These are phyloP conservation scores for Tamandua tetradactyla DNA, from an alignment of 2,797 vertebrate species.

Conservation along the genomic window DNA sequence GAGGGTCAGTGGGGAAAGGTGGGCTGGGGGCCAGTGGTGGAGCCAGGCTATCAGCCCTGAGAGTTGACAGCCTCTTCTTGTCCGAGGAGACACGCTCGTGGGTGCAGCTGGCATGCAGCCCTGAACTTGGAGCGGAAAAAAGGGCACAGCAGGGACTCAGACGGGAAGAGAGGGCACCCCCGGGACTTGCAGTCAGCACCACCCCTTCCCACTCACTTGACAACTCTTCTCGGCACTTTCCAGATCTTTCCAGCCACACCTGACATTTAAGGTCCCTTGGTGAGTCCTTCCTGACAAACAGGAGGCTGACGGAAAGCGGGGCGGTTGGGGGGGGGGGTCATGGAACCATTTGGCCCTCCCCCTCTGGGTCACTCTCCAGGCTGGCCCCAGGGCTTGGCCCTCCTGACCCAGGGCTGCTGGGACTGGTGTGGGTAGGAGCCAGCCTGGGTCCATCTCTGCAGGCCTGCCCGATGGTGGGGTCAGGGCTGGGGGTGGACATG, in stretches of 20 bases:
- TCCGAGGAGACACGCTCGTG: neutral
- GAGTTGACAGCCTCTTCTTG: neutral
- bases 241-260: neutral
- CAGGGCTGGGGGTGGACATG: fast-evolving
- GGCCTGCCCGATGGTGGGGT: fast-evolving
- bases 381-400: neutral
- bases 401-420: neutral
- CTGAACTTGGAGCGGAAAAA: fast-evolving
- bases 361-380: neutral
- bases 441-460: too few relatives aligned
- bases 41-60: neutral
- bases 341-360: too few relatives aligned
- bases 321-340: too few relatives aligned
- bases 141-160: neutral
- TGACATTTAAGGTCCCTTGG: neutral
- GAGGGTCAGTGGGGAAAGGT: neutral
- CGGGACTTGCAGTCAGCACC: neutral
- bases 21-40: neutral
- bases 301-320: neutral
- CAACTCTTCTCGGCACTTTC: neutral
- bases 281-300: neutral
- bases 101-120: neutral
- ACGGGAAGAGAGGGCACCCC: neutral
- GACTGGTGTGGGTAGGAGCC: fast-evolving
- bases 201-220: neutral